phyloP scores from a whole-genome alignment of 2,888 invertebrate genomes.

The Limnephilus rhombicus region DNA sequence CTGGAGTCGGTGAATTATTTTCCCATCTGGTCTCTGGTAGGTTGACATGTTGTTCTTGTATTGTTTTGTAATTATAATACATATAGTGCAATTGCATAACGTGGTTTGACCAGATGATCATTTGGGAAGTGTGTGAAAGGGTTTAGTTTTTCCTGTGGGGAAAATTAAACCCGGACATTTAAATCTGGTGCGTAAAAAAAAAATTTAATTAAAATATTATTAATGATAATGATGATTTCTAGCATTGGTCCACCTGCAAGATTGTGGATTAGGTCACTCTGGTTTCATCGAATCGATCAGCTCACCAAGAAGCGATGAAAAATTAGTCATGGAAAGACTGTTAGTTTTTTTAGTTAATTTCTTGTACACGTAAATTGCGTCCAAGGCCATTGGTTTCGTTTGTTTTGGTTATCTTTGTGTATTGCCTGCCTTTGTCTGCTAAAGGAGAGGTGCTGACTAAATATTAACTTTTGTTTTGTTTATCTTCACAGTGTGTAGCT shows the following conservation, averaged over 20 bases:
- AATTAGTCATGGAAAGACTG: background rate
- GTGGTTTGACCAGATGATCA: too few relatives aligned
- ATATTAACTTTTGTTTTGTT: background rate
- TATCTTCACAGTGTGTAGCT: background rate
- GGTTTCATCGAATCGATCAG: background rate
- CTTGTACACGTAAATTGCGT: background rate
- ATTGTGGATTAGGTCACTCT: background rate
- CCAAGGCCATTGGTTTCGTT: background rate
- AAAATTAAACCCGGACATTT: too few relatives aligned
- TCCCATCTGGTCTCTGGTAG: too few relatives aligned
- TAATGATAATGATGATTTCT: background rate
- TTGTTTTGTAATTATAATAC: too few relatives aligned
- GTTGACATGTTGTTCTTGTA: too few relatives aligned
- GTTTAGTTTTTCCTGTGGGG: too few relatives aligned
- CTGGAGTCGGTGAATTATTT: too few relatives aligned
- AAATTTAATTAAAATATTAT: too few relatives aligned
- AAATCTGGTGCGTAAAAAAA: too few relatives aligned
- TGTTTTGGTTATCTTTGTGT: background rate
- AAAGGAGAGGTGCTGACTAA: background rate
- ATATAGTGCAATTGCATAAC: too few relatives aligned
- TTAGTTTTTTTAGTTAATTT: background rate
- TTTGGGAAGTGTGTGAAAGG: too few relatives aligned
- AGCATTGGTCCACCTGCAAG: background rate
- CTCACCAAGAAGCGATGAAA: background rate
- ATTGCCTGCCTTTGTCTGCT: background rate